These are phyloP conservation scores for Pleuronectes platessa DNA, from an alignment of 2,113 vertebrate species.

Conservation along the genomic window DNA sequence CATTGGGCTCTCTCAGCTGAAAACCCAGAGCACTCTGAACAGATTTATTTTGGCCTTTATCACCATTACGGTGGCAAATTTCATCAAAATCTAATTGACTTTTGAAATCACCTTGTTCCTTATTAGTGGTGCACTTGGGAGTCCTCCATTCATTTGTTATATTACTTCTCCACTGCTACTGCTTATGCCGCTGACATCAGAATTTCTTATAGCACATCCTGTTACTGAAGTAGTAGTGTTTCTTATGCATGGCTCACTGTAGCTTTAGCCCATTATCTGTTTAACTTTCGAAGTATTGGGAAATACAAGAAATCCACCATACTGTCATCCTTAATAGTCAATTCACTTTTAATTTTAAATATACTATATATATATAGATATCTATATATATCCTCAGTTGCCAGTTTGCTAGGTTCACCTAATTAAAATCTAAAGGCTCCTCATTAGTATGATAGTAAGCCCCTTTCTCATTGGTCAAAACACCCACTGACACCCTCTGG, in stretches of 20 bases:
- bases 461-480: too few species aligned
- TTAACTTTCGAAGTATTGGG: background rate
- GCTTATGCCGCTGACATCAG: constrained; percentile 31
- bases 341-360: too few species aligned
- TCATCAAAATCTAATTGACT: constrained; percentile 55
- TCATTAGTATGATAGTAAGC: too few species aligned
- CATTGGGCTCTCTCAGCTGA: background rate
- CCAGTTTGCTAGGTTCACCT: too few species aligned
- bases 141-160: constrained; percentile 36
- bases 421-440: too few species aligned
- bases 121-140: constrained; percentile 37
- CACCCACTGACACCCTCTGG: too few species aligned
- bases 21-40: background rate
- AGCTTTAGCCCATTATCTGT: constrained; percentile 1
- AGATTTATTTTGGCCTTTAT: constrained; percentile 41
- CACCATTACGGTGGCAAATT: constrained; percentile 26
- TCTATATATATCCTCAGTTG: too few species aligned
- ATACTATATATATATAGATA: too few species aligned
- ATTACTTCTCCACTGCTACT: constrained; percentile 27
- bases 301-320: too few species aligned
- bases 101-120: constrained; percentile 50
- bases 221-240: constrained; percentile 16
- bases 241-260: constrained; percentile 15
- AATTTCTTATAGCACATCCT: constrained; percentile 17
- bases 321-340: too few species aligned